Percentiles rank a stretch among this genome's conserved stretches.
phyloP scores from a whole-genome alignment of 2,113 vertebrate species.

The Arenaria interpres region DNA sequence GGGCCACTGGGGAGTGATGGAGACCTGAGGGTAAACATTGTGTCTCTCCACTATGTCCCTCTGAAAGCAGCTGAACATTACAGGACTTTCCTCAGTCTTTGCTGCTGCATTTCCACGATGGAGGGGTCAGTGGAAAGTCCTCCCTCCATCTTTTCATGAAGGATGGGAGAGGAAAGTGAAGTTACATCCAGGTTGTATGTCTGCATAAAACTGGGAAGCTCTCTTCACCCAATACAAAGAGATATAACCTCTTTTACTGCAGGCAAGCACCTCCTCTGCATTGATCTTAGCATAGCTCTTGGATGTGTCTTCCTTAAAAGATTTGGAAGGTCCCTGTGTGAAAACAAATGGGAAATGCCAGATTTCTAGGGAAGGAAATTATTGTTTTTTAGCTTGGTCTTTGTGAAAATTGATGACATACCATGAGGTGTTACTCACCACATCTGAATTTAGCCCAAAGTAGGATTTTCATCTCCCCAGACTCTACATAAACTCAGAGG shows the following conservation, averaged over 20 bases:
- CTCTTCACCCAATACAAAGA: neutral
- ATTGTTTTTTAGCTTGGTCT: neutral
- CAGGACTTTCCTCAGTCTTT: neutral
- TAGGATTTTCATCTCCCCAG: neutral
- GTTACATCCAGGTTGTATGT: neutral
- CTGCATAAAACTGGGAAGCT: neutral
- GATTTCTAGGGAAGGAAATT: neutral
- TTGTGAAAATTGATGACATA: neutral
- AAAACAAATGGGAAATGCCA: neutral
- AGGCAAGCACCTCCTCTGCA: neutral
- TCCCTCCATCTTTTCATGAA: neutral
- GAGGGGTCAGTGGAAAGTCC: neutral
- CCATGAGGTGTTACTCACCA: neutral
- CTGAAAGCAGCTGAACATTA: neutral
- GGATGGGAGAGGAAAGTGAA: neutral
- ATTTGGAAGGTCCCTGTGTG: neutral
- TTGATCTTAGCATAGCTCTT: neutral
- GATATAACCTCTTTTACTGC: accelerated
- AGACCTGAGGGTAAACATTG: neutral
- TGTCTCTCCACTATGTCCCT: neutral
- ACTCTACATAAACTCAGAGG: neutral
- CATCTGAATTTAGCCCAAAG: neutral
- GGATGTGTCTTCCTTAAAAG: neutral
- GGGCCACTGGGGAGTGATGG: neutral
- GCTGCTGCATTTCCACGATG: neutral